Evolutionary conservation across 2,888 invertebrate genomes (phyloP).

Genomic region (Diloba caeruleocephala): DNA sequence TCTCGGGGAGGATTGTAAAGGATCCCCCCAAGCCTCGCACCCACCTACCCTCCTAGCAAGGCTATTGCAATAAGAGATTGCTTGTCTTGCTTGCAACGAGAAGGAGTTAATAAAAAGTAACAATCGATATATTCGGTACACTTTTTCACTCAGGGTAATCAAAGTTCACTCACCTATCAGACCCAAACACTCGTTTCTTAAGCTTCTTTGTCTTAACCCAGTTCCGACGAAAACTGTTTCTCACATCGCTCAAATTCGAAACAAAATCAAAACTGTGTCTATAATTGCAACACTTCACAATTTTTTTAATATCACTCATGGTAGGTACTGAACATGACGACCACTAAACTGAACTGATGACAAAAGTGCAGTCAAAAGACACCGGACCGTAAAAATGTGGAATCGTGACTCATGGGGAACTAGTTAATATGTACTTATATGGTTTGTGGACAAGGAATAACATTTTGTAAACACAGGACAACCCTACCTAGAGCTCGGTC

Average conservation of each 20-base stretch:
- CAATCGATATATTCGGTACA: slow-evolving; percentile 7
- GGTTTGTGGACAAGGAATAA: not conserved
- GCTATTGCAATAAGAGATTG: too few species aligned
- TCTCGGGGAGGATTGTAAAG: too few species aligned
- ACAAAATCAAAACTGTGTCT: slow-evolving; percentile 59
- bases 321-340: slow-evolving; percentile 42
- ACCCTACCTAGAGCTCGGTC: slow-evolving; percentile 13
- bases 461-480: slow-evolving; percentile 14
- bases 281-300: slow-evolving; percentile 67
- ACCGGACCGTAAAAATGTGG: slow-evolving; percentile 6
- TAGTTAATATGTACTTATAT: slow-evolving; percentile 5
- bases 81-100: too few species aligned
- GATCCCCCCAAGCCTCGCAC: too few species aligned
- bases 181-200: slow-evolving; percentile 64
- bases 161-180: slow-evolving; percentile 71
- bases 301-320: slow-evolving; percentile 52
- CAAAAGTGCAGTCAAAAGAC: slow-evolving; percentile 4
- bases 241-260: slow-evolving; percentile 64
- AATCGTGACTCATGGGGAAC: slow-evolving; percentile 37
- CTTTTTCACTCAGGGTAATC: slow-evolving; percentile 8
- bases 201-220: slow-evolving; percentile 75
- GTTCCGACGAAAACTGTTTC: slow-evolving; percentile 66
- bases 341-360: slow-evolving; percentile 33
- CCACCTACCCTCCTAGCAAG: too few species aligned
- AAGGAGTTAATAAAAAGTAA: too few species aligned